Evolutionary conservation across 2,797 vertebrate species (phyloP), one percentile per base, ranked within the genome.

Genomic region (Podarcis lilfordi): DNA sequence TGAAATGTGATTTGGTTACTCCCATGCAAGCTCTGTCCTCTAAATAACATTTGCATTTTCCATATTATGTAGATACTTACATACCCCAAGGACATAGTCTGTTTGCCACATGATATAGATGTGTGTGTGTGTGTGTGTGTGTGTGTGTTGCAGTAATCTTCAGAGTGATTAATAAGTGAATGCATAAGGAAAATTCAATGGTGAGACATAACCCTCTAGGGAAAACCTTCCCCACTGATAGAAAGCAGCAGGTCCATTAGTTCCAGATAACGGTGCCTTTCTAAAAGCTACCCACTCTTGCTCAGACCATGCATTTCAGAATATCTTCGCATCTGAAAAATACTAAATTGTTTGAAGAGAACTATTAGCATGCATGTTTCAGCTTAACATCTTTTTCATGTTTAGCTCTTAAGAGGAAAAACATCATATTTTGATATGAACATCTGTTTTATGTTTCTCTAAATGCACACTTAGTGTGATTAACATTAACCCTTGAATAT

Each of bases 381-480:
- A 93, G 55, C 91, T 96, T 94, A 91, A 93, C 87, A 93, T 95
- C 92, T 94, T 96, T 95, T 95, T 96, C 92, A 93, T 93, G 92
- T 96, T 95, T 93, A 89, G 91, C 79, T 96, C 79, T 94, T 89
- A 88, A 1, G 3, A 91, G 93, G 91, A 66, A 17, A 95, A 92
- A 93, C 91, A 95, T 79, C 85, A 91, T 93, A 95, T 96, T 95
- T 95, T 96, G 95, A 96, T 96, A 96, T n/a, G 89, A 91, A 96
- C 94, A 96, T 96, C 94, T 97, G 93, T 94, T 96, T 96, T 93
- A 93, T 95, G 92, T 95, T 97, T 96, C 95, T 92, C 91, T 96
- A 94, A 95, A 93, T 93, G 90, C 92, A 86, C 92, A 78, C 37
- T 94, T 94, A 86, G 88, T 82, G 93, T 93, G 90, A 94, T 93